These are phyloP conservation scores for Anas platyrhynchos DNA, from an alignment of 2,113 vertebrate genomes.

Conservation along the genomic window DNA sequence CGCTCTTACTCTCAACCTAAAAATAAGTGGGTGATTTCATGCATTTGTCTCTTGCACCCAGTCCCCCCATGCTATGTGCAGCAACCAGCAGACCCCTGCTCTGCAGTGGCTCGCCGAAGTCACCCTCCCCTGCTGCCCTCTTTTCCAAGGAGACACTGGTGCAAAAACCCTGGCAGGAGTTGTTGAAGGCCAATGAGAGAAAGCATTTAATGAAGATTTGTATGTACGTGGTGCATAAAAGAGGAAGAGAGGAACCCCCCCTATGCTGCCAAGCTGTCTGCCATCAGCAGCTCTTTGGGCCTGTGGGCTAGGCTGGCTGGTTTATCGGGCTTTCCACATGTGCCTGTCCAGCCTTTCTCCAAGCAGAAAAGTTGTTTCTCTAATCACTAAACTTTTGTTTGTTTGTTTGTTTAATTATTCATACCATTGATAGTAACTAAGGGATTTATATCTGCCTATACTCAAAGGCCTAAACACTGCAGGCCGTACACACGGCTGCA, in stretches of 20 bases:
- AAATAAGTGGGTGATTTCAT: background rate
- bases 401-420: background rate
- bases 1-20: background rate
- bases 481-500: accelerated
- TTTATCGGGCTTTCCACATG: background rate
- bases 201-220: background rate
- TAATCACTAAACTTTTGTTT: background rate
- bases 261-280: background rate
- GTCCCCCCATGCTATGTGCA: background rate
- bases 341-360: background rate
- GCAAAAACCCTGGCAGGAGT: background rate
- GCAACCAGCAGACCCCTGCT: background rate
- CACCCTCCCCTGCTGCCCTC: background rate
- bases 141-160: background rate
- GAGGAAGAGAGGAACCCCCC: background rate
- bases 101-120: background rate
- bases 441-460: background rate
- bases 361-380: background rate
- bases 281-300: background rate
- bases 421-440: background rate
- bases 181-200: background rate
- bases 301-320: background rate
- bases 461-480: background rate
- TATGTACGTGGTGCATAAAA: background rate
- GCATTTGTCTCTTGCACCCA: background rate